These are phyloP conservation scores for Antrozous pallidus DNA, from an alignment of 2,797 vertebrate species.

Conservation along the genomic window DNA sequence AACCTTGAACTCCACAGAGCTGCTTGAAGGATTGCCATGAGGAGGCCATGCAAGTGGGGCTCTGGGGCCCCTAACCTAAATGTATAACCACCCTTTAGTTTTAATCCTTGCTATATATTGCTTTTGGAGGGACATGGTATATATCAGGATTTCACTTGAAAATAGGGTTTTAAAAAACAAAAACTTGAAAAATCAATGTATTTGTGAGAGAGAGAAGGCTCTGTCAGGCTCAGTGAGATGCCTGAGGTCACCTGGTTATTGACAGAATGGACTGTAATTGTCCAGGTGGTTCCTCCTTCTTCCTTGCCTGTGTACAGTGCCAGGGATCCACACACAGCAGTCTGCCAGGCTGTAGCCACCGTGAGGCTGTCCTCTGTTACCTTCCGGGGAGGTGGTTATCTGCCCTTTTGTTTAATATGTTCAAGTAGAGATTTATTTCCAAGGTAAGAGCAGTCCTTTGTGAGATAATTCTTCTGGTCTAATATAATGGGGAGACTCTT, in stretches of 20 bases:
- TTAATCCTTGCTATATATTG: not conserved
- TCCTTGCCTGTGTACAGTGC: not conserved
- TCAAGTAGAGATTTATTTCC: not conserved
- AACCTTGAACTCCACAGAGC: not conserved
- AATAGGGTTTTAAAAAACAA: not conserved
- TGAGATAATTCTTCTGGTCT: not conserved
- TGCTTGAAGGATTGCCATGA: not conserved
- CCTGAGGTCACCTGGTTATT: not conserved
- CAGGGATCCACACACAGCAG: not conserved
- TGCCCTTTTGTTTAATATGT: not conserved
- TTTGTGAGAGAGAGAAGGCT: not conserved
- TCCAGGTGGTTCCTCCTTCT: not conserved
- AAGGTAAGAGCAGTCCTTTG: not conserved
- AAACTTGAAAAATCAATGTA: not conserved
- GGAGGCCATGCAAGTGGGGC: no score
- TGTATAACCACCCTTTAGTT: not conserved
- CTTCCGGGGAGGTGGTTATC: not conserved
- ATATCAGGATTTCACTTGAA: constrained; percentile 2
- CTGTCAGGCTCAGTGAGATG: not conserved
- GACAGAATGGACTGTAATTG: not conserved
- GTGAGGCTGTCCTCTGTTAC: not conserved
- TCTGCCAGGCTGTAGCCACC: not conserved
- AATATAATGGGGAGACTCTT: not conserved
- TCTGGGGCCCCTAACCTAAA: not conserved
- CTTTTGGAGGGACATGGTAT: not conserved